Base-by-base conservation (phyloP, 2,888 invertebrate species). In the Polia nebulosa region DNA sequence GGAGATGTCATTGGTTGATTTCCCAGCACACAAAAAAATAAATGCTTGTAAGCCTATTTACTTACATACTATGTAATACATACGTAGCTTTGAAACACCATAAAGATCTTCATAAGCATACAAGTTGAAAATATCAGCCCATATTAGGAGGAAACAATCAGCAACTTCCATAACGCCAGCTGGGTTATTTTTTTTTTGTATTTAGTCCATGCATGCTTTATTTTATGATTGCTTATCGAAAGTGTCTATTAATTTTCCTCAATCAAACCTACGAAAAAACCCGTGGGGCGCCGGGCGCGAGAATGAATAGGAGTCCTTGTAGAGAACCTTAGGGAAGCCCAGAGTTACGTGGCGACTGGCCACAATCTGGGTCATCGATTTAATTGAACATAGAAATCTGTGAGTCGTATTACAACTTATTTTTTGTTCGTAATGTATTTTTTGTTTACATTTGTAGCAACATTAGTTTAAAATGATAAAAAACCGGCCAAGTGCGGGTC, bases 271-370 rank as follows among this genome's bases (percentile, higher is more conserved):
- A 51, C 8, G 22, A 68, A 78, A 79, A 81, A 81, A 68, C 78
- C 78, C 81, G 52, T 22, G 34, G 49, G 44, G 51, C 44, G n/a
- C 13, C 47, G n/a, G 64, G 63, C 65, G 47, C 57, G 62, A 56
- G 39, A 25, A 25, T 62, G 44, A 76, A 86, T 74, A 73, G 75
- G 78, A 90, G 91, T 91, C 95, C 95, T 94, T 94, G 94, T 78
- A 80, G 80, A 85, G 90, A 91, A 83, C 88, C 85, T 83, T 85
- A 93, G 95, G 94, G 93, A 94, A 95, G 92, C 92, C 95, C 95
- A 85, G 83, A 78, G 81, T 89, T 90, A 90, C 90, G 89, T 88
- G 83, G 86, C 87, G 41, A 72, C 73, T 25, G 29, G 57, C 0
- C 71, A 68, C 82, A 88, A 94, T 90, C 89, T 94, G 87, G 95